Evolutionary conservation across 2,113 vertebrate genomes (phyloP).

Genomic region (Grammomys surdaster): DNA sequence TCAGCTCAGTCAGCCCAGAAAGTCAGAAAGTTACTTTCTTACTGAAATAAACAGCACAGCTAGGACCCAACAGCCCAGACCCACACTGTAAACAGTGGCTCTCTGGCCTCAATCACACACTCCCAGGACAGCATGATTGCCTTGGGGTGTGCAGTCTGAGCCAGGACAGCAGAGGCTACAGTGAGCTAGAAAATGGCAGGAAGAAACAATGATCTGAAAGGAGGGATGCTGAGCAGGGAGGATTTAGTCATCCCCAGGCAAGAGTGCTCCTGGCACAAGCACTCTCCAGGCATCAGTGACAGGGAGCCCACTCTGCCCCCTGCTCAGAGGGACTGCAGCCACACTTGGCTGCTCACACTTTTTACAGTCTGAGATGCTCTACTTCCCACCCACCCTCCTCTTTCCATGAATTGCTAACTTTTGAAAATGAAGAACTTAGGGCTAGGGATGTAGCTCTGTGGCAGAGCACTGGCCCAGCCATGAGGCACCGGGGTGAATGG

Average conservation of each 20-base stretch:
- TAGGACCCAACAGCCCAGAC: background rate
- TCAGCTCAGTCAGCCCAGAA: too few relatives aligned
- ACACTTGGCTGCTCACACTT: background rate
- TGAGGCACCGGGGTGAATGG: background rate
- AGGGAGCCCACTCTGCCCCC: background rate
- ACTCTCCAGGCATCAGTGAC: background rate
- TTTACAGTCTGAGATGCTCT: background rate
- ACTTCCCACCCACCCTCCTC: too few relatives aligned
- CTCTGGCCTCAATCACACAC: background rate
- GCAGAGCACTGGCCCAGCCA: background rate
- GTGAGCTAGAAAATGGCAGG: background rate
- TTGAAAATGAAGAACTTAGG: background rate
- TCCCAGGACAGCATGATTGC: background rate
- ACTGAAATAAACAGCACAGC: background rate
- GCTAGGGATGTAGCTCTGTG: background rate
- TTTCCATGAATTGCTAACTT: background rate
- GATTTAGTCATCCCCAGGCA: background rate
- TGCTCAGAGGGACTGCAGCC: background rate
- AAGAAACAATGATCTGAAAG: background rate
- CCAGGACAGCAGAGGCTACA: accelerated
- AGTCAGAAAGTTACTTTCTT: background rate
- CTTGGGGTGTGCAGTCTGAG: background rate
- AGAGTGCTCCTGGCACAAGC: background rate
- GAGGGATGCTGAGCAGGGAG: background rate
- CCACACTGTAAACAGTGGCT: background rate